Conservation (phyloP, 2,113 vertebrate species). For the Corvus moneduloides region DNA sequence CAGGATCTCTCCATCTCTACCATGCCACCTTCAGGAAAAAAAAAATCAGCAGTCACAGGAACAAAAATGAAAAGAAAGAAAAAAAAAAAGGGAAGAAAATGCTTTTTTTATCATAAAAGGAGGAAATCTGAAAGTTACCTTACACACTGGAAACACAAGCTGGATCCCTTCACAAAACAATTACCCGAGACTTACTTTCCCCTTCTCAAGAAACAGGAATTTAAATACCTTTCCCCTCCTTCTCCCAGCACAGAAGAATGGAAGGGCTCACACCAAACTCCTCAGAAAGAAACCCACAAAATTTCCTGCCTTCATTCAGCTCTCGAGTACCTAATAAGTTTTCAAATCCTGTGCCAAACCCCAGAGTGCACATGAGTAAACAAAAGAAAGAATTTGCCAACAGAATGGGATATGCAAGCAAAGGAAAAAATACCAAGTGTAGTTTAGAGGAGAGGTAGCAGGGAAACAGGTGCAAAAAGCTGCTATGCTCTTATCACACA, state of each 20-base stretch:
- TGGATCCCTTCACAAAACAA: neutral
- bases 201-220: neutral
- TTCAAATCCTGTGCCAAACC: neutral
- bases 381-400: neutral
- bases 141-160: neutral
- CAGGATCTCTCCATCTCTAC: neutral
- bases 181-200: neutral
- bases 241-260: neutral
- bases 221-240: neutral
- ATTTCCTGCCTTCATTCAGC: neutral
- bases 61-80: neutral
- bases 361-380: neutral
- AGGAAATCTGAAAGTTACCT: neutral
- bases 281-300: neutral
- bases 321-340: neutral
- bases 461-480: rapidly evolving
- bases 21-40: neutral
- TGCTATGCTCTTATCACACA: neutral
- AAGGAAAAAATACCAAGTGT: neutral
- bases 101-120: neutral
- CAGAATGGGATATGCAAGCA: neutral
- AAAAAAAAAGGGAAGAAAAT: neutral
- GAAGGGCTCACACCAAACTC: neutral
- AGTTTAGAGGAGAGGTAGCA: neutral
- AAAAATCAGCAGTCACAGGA: neutral